Percentiles rank a stretch among this genome's conserved stretches.
Evolutionary conservation across 2,888 invertebrate species (phyloP).

Genomic region (Euplexia lucipara): DNA sequence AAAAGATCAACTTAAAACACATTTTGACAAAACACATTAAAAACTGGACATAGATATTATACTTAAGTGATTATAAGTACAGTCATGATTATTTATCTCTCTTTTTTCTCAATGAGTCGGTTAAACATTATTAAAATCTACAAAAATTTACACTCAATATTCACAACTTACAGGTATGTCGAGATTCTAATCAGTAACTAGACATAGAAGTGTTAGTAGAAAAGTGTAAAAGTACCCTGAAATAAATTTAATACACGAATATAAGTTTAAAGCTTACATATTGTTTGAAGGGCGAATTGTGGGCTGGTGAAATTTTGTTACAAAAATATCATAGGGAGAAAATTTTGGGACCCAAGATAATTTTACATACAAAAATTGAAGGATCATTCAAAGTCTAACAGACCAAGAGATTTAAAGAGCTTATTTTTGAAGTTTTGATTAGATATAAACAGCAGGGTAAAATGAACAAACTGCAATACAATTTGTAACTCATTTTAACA

Average conservation of each 20-base stretch:
- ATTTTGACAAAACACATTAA: background rate
- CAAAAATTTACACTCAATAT: conserved; percentile 49
- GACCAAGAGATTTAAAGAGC: background rate
- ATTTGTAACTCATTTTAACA: conserved; percentile 12
- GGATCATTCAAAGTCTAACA: background rate
- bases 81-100: conserved; percentile 24
- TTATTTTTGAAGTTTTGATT: background rate
- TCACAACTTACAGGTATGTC: conserved; percentile 47
- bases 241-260: conserved; percentile 66
- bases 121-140: conserved; percentile 41
- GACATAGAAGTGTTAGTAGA: conserved; percentile 71
- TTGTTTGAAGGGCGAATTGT: conserved; percentile 55
- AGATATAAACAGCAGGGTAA: background rate
- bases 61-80: conserved; percentile 4
- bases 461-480: background rate
- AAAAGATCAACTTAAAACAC: background rate
- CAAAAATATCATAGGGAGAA: conserved; percentile 32
- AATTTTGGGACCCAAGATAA: background rate
- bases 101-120: conserved; percentile 23
- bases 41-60: background rate
- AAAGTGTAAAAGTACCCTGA: conserved; percentile 88
- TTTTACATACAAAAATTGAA: background rate
- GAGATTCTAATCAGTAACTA: conserved; percentile 56
- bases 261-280: conserved; percentile 68
- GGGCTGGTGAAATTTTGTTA: conserved; percentile 36